phyloP scores from a whole-genome alignment of 2,888 invertebrate genomes.

The Coelinius sp. region DNA sequence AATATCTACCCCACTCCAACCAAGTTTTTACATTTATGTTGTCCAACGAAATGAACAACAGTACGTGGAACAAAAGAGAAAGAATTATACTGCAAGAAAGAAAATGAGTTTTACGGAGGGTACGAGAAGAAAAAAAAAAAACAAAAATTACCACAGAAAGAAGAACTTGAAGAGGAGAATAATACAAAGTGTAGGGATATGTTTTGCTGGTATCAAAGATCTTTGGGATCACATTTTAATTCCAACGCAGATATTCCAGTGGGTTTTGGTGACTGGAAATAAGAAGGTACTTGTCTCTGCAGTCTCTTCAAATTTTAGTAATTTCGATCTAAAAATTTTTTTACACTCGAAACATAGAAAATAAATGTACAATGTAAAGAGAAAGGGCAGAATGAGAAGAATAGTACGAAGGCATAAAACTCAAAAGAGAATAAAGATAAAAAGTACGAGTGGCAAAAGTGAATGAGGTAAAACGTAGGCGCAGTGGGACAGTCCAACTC shows the following conservation, averaged over 20 bases:
- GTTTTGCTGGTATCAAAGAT: conserved; percentile 42
- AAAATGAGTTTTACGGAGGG: conserved; percentile 15
- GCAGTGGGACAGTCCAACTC: background rate
- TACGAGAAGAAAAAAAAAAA: too few species aligned
- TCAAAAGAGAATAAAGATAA: background rate
- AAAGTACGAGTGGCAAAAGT: background rate
- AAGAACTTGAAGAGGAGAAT: conserved; percentile 32
- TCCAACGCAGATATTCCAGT: conserved; percentile 40
- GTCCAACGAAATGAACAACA: conserved; percentile 1
- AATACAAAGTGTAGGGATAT: conserved; percentile 28
- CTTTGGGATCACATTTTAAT: conserved; percentile 48
- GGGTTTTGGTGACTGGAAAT: conserved; percentile 26
- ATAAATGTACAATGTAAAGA: background rate
- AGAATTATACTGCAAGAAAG: conserved; percentile 36
- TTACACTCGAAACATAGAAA: background rate
- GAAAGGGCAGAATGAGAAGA: background rate
- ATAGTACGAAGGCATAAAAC: background rate
- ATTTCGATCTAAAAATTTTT: too few species aligned
- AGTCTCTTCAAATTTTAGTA: background rate
- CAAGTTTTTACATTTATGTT: conserved; percentile 28
- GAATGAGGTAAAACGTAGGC: background rate
- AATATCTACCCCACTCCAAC: background rate
- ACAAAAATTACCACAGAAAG: conserved; percentile 7
- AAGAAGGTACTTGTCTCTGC: background rate
- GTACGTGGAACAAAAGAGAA: background rate